Evolutionary conservation across 2,113 vertebrate genomes (phyloP), one percentile per base, ranked within the genome.

Genomic region (Boulengeromyrus knoepffleri): DNA sequence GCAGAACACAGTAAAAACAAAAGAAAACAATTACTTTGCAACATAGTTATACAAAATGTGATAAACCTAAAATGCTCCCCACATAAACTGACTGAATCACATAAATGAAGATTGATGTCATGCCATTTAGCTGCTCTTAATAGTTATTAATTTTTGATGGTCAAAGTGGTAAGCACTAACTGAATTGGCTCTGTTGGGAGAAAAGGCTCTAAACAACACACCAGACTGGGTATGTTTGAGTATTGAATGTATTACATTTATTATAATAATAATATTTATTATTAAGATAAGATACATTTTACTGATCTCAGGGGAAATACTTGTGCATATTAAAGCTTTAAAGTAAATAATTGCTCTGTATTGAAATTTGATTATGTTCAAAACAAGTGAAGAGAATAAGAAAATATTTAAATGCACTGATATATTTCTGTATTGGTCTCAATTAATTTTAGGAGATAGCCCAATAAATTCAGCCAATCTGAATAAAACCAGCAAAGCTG

Each of bases 1-100:
- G 58, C 85, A 74, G 53, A 90, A 46, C 56, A 42, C 42, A 90
- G 85, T 87, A 58, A 46, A 89, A 53, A 85, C 49, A 84, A 24
- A 56, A 15, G 70, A 83, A 58, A 52, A 42, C 31, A 24, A 53
- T 42, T 89, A 47, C 70, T 53, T 89, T 53, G 70, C 27, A 83
- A 49, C 9, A 89, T n/a, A 39, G 50, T 42, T 85, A 85, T 50
- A 27, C 31, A 53, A 58, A 77, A 46, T 56, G 46, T 45, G 50
- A 27, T 42, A 56, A 27, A 36, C 5, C 24, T 89, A 5, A 42
- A 50, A 77, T 80, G 17, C 70, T 80, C n/a, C 88, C 46, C n/a
- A 42, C 3, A 50, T 2, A 50, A 45, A 84, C 27, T n/a, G 74
- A 45, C 52, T 45, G 12, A 83, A 58, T 89, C 74, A 84, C 45